Conservation (phyloP, 1,140 invertebrate genomes). For the Charaxes varanes region DNA sequence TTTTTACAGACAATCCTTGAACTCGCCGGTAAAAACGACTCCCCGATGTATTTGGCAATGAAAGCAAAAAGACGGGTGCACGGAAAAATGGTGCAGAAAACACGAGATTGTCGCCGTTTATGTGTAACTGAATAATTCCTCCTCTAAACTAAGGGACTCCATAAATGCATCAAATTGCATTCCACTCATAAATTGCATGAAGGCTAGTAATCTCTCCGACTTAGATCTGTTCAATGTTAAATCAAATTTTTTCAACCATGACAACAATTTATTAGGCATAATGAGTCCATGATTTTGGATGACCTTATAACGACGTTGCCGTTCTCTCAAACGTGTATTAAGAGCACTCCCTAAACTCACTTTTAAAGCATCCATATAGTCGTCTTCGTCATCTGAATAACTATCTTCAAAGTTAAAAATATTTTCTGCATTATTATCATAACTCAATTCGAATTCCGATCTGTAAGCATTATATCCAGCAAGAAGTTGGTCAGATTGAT, state of each 20-base stretch:
- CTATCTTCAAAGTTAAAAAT: constrained; percentile 79
- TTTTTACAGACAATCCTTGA: constrained; percentile 94
- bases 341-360: constrained; percentile 80
- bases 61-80: constrained; percentile 77
- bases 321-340: constrained; percentile 81
- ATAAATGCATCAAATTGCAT: constrained; percentile 85
- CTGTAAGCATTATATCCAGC: constrained; percentile 90
- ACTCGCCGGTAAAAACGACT: constrained; percentile 87
- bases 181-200: constrained; percentile 84
- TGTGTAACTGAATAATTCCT: constrained; percentile 81
- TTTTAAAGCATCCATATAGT: constrained; percentile 79
- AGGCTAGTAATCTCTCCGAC: constrained; percentile 78
- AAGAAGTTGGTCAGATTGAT: constrained; percentile 74
- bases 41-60: constrained; percentile 81
- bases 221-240: constrained; percentile 76
- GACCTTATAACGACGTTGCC: constrained; percentile 81
- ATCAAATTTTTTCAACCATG: constrained; percentile 80
- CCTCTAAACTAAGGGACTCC: constrained; percentile 82
- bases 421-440: constrained; percentile 87
- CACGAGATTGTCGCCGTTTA: too few species aligned
- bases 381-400: constrained; percentile 67
- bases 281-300: constrained; percentile 88
- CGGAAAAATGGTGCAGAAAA: too few species aligned
- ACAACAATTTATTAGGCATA: constrained; percentile 77
- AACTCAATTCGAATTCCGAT: constrained; percentile 90